phyloP scores from a whole-genome alignment of 2,888 invertebrate species.

The Idaea aversata region DNA sequence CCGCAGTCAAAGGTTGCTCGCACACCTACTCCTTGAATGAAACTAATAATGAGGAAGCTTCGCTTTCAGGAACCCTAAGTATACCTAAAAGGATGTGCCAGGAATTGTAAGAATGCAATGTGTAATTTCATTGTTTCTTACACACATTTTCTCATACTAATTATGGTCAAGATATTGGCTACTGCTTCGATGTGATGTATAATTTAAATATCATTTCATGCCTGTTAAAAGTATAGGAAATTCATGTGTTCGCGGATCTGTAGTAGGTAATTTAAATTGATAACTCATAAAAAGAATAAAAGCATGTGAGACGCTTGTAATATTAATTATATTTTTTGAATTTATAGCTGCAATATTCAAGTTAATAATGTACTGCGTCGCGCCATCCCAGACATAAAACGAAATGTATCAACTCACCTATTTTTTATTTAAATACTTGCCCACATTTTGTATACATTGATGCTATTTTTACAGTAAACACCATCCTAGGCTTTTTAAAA shows the following conservation, averaged over 20 bases:
- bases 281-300: neutral
- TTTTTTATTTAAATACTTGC: no score
- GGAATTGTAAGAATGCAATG: conserved; percentile 20
- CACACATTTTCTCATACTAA: conserved; percentile 16
- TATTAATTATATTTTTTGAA: neutral
- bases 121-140: conserved; percentile 45
- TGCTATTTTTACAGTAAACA: no score
- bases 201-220: neutral
- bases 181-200: neutral
- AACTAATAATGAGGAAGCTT: conserved; percentile 43
- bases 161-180: conserved; percentile 14
- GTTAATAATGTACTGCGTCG: no score
- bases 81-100: conserved; percentile 30
- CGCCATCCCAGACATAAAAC: no score
- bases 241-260: conserved; percentile 19
- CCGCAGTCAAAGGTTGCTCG: conserved; percentile 51
- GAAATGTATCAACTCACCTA: no score
- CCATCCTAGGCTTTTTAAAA: neutral
- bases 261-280: conserved; percentile 18
- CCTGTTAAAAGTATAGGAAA: neutral
- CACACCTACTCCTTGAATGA: neutral
- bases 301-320: neutral
- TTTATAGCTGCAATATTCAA: no score
- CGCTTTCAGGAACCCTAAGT: conserved; percentile 30
- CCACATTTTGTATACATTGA: no score